Conservation (phyloP, 2,797 vertebrate genomes). For the Avahi laniger region DNA sequence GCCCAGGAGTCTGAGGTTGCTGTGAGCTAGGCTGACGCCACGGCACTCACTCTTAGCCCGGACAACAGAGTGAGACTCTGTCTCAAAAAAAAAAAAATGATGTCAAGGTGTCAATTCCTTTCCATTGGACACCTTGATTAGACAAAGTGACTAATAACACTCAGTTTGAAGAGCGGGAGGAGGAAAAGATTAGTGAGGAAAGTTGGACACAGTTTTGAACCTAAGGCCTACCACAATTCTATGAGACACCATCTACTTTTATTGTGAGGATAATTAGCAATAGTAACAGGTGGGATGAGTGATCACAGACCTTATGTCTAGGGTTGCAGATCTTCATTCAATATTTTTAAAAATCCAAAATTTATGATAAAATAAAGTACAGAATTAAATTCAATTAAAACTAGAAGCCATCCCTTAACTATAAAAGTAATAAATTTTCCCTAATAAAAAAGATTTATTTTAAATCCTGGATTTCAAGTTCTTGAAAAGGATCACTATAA, state of each 20-base stretch:
- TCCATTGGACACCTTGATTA: not conserved
- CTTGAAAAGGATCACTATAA: not conserved
- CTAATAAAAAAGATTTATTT: not conserved
- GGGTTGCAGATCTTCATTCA: not conserved
- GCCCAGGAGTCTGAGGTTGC: no score
- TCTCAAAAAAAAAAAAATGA: not conserved
- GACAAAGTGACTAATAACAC: not conserved
- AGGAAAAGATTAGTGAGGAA: not conserved
- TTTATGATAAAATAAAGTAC: not conserved
- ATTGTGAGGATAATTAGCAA: not conserved
- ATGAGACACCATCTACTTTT: not conserved
- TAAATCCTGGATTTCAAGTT: not conserved
- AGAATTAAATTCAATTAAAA: slow-evolving; percentile 22
- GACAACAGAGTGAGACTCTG: no score
- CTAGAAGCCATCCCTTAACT: not conserved
- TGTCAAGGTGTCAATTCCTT: not conserved
- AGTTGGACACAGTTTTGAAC: no score
- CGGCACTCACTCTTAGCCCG: no score
- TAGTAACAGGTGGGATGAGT: not conserved
- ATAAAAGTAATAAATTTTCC: not conserved
- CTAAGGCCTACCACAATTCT: not conserved
- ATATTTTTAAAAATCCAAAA: not conserved
- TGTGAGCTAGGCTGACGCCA: no score
- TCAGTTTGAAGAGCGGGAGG: not conserved
- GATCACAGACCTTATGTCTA: not conserved